Percentiles rank a stretch among this genome's conserved stretches.
Conservation (phyloP, 2,888 invertebrate genomes). For the Pyrrhosoma nymphula region DNA sequence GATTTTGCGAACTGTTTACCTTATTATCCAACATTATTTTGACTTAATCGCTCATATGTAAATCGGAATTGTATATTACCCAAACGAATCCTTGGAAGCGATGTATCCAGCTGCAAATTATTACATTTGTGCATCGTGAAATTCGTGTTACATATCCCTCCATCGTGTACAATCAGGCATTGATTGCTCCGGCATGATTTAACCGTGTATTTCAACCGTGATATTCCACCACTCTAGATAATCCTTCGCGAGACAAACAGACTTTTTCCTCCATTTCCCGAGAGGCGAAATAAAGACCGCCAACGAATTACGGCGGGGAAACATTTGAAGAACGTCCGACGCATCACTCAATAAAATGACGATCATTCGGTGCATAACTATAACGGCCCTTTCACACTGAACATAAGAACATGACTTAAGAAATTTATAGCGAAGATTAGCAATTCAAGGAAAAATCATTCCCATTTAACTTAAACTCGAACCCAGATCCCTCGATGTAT, state of each 20-base stretch:
- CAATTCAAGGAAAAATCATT: too few relatives aligned
- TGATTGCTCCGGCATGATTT: neutral
- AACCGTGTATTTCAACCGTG: neutral
- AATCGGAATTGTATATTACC: neutral
- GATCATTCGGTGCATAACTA: neutral
- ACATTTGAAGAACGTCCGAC: neutral
- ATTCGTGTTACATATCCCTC: too few relatives aligned
- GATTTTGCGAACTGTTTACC: neutral
- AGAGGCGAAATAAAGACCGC: neutral
- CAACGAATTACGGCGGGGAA: too few relatives aligned
- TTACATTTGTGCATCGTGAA: too few relatives aligned
- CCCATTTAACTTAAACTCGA: too few relatives aligned
- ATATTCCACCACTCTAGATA: neutral
- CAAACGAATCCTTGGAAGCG: neutral
- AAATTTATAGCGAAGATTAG: too few relatives aligned
- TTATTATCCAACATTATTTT: neutral
- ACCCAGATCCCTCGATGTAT: too few relatives aligned
- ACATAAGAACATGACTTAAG: too few relatives aligned
- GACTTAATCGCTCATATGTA: neutral
- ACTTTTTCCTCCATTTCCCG: neutral
- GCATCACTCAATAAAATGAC: neutral
- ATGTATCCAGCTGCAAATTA: neutral
- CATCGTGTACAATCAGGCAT: neutral
- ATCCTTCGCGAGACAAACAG: neutral
- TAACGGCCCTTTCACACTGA: too few relatives aligned